Conservation (phyloP, 92 coral and sea anemone genomes). For the Epizoanthus illoricatus region DNA sequence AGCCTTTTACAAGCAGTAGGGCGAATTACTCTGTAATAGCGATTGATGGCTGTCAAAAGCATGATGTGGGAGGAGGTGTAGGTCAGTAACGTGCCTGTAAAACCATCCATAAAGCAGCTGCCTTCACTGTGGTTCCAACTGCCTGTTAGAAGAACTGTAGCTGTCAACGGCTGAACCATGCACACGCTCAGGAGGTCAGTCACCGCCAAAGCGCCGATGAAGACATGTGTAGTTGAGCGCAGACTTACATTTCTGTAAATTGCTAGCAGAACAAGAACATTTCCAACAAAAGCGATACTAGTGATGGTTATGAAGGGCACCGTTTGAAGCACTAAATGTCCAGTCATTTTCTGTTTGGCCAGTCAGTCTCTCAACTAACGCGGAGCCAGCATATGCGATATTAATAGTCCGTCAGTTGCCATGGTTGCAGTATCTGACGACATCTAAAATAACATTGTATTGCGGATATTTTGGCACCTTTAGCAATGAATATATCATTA, state of each 20-base stretch:
- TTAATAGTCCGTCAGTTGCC: too few species aligned
- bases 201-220: conserved; percentile 9
- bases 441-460: too few species aligned
- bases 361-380: too few species aligned
- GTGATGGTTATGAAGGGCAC: background rate
- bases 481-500: too few species aligned
- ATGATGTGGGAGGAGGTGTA: conserved; percentile 9
- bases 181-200: conserved; percentile 22
- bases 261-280: conserved; percentile 1
- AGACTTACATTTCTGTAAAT: background rate
- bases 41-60: conserved; percentile 7
- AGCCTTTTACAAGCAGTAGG: background rate
- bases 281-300: background rate
- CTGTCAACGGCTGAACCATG: background rate
- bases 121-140: background rate
- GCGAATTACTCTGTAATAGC: conserved; percentile 1
- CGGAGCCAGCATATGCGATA: too few species aligned
- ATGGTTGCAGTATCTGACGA: too few species aligned
- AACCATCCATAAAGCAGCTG: background rate
- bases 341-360: too few species aligned
- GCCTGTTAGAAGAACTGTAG: background rate
- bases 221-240: background rate
- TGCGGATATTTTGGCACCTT: too few species aligned
- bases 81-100: background rate
- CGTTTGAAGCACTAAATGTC: background rate